These are phyloP conservation scores for Mirounga angustirostris DNA, from an alignment of 2,113 vertebrate genomes.

Conservation along the genomic window DNA sequence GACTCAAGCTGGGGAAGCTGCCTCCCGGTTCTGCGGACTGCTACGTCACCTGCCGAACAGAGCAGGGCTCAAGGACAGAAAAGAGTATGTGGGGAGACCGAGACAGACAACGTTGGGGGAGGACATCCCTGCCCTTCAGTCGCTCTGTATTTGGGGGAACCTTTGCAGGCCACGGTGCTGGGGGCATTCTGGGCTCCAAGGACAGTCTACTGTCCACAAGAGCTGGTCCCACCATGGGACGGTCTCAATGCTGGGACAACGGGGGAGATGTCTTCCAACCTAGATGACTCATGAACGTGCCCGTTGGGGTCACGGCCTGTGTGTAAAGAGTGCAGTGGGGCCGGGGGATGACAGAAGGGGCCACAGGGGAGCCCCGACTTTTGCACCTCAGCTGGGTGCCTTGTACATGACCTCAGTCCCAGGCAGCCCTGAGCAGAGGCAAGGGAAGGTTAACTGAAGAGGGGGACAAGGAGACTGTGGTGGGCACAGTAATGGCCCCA, in stretches of 20 bases:
- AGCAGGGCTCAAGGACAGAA: not conserved
- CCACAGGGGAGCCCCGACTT: not conserved
- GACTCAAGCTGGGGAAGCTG: not conserved
- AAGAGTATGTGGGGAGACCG: not conserved
- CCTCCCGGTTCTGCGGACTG: not conserved
- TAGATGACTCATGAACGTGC: not conserved
- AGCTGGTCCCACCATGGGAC: not conserved
- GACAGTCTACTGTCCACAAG: not conserved
- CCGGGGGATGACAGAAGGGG: not conserved
- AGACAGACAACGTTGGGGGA: not conserved
- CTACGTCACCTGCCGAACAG: accelerated
- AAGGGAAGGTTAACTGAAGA: not conserved
- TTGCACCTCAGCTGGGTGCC: not conserved
- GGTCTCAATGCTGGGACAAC: not conserved
- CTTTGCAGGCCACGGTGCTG: not conserved
- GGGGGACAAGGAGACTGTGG: not conserved
- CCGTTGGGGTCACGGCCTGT: not conserved
- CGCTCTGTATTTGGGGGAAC: not conserved
- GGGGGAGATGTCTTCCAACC: not conserved
- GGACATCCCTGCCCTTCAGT: not conserved
- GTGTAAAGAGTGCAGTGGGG: not conserved
- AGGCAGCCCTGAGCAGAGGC: not conserved
- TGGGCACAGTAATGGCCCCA: not conserved
- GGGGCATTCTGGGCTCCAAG: not conserved
- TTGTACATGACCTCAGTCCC: not conserved